These are phyloP conservation scores for Spermophilus dauricus DNA, from an alignment of 2,113 vertebrate species.

Conservation along the genomic window DNA sequence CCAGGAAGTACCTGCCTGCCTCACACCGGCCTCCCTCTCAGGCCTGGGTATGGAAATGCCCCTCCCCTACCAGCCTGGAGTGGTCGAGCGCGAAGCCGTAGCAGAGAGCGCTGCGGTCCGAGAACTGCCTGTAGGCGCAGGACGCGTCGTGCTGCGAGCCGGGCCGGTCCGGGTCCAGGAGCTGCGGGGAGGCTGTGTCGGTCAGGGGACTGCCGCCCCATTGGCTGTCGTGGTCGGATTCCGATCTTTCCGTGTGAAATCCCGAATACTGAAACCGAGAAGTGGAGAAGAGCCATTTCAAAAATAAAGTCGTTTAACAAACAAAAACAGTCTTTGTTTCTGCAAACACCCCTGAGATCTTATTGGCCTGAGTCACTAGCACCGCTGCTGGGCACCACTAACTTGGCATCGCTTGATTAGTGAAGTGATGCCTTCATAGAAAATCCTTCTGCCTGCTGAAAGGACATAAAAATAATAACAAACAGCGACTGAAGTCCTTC, in stretches of 20 bases:
- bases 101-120: slow-evolving; percentile 92
- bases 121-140: slow-evolving; percentile 94
- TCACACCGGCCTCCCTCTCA: slow-evolving; percentile 95
- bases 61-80: slow-evolving; percentile 89
- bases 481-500: background rate
- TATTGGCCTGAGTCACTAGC: background rate
- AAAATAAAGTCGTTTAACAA: background rate
- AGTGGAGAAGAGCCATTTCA: background rate
- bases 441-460: background rate
- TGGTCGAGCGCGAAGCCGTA: slow-evolving; percentile 93
- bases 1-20: slow-evolving; percentile 96
- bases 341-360: background rate
- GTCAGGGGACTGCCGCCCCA: slow-evolving; percentile 97
- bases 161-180: slow-evolving; percentile 92
- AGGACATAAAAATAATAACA: background rate
- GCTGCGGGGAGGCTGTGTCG: slow-evolving; percentile 94
- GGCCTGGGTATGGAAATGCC: slow-evolving; percentile 91
- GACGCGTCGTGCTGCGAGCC: slow-evolving; percentile 91
- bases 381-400: background rate
- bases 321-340: background rate
- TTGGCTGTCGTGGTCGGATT: slow-evolving; percentile 97
- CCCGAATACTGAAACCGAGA: slow-evolving; percentile 93
- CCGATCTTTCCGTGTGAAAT: slow-evolving; percentile 95
- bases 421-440: background rate
- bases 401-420: background rate